These are phyloP conservation scores for Porites lutea DNA, from an alignment of 64 coral and sea anemone species.

Conservation along the genomic window DNA sequence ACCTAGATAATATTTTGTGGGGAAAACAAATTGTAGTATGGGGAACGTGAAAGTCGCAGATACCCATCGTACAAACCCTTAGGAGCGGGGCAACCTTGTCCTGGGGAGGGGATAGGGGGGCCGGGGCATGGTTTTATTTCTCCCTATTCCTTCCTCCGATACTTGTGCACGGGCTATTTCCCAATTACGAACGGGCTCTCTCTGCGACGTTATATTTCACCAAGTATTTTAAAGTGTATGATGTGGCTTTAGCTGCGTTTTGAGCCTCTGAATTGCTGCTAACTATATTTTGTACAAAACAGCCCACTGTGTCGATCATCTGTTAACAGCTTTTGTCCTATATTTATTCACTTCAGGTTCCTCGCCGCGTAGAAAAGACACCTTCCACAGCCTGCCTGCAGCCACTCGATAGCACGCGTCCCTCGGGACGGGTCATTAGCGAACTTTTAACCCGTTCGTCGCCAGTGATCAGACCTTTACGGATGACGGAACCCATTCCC, in stretches of 20 bases:
- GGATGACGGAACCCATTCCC: conserved; percentile 82
- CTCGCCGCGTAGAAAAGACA: conserved; percentile 77
- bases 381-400: conserved; percentile 67
- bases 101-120: too few relatives aligned
- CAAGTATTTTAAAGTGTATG: too few relatives aligned
- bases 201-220: too few relatives aligned
- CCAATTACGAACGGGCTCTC: too few relatives aligned
- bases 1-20: too few relatives aligned
- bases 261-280: not conserved
- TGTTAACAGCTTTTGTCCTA: not conserved
- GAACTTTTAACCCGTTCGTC: conserved; percentile 77
- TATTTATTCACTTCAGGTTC: conserved; percentile 29
- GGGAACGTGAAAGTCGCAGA: too few relatives aligned
- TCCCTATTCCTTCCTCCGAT: too few relatives aligned
- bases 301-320: not conserved
- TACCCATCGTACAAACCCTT: too few relatives aligned
- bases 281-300: not conserved
- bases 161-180: too few relatives aligned
- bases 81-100: too few relatives aligned
- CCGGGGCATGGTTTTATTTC: too few relatives aligned
- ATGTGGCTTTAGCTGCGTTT: not conserved
- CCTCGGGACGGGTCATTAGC: conserved; percentile 53
- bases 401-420: conserved; percentile 65
- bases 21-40: too few relatives aligned
- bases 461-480: conserved; percentile 87